Conservation (phyloP, 2,797 vertebrate genomes). For the Coreius guichenoti region DNA sequence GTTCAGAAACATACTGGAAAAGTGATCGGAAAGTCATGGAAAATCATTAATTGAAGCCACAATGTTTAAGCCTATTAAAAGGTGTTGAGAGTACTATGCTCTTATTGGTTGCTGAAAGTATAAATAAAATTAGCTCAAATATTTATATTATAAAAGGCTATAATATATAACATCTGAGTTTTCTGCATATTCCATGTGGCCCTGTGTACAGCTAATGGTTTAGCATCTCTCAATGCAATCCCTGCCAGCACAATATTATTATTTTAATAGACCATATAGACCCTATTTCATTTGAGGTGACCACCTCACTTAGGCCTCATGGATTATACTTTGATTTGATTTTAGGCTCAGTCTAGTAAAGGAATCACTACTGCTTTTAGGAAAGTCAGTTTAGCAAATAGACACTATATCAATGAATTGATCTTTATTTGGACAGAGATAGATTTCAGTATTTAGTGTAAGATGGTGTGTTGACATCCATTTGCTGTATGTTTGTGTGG, state of each 20-base stretch:
- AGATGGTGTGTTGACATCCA: neutral
- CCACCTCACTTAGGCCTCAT: neutral
- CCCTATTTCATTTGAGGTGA: neutral
- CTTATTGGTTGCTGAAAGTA: neutral
- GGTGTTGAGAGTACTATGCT: neutral
- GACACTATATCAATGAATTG: neutral
- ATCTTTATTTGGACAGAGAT: neutral
- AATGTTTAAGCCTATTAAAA: neutral
- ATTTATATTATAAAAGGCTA: neutral
- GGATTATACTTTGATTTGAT: neutral
- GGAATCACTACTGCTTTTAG: neutral
- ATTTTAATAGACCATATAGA: neutral
- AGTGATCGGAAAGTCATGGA: neutral
- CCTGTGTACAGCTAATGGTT: neutral
- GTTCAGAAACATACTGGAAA: neutral
- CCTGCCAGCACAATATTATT: neutral
- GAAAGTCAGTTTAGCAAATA: neutral
- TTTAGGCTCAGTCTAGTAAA: neutral
- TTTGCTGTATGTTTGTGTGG: neutral
- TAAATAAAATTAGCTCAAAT: neutral
- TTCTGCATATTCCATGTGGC: neutral
- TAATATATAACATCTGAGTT: neutral
- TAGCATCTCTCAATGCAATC: neutral
- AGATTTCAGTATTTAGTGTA: neutral
- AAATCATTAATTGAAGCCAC: neutral